These are phyloP conservation scores for Clarias batrachus DNA, from an alignment of 2,113 vertebrate species.

Conservation along the genomic window DNA sequence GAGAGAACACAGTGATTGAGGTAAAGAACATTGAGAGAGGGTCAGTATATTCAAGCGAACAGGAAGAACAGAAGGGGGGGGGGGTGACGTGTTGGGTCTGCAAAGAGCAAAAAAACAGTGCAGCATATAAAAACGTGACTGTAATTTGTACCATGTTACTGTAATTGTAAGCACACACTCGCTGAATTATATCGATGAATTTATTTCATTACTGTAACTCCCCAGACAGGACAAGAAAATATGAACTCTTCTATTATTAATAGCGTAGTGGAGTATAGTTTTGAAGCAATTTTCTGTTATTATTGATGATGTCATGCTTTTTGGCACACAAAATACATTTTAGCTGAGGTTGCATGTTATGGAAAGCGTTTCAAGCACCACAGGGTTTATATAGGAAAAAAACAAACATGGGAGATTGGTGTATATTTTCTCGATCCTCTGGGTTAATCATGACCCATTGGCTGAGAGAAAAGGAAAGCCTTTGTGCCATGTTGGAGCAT, in stretches of 20 bases:
- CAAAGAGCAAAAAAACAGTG: neutral
- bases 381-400: neutral
- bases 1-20: slow-evolving; percentile 57
- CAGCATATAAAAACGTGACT: neutral
- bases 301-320: neutral
- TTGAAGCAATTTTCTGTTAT: neutral
- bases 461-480: slow-evolving; percentile 12
- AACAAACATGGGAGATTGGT: neutral
- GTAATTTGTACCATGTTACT: neutral
- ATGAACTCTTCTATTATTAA: neutral
- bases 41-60: slow-evolving; percentile 6
- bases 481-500: neutral
- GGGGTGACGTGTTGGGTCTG: neutral
- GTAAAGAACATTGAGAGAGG: slow-evolving; percentile 54
- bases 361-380: neutral
- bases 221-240: neutral
- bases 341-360: neutral
- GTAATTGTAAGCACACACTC: neutral
- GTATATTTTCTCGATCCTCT: neutral
- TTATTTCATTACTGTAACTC: neutral
- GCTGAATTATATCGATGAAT: neutral
- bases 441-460: neutral
- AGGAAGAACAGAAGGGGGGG: neutral
- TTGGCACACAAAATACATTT: neutral
- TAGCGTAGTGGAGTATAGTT: neutral